Evolutionary conservation across 2,888 invertebrate species (phyloP).

Genomic region (Patella ulyssiponensis): DNA sequence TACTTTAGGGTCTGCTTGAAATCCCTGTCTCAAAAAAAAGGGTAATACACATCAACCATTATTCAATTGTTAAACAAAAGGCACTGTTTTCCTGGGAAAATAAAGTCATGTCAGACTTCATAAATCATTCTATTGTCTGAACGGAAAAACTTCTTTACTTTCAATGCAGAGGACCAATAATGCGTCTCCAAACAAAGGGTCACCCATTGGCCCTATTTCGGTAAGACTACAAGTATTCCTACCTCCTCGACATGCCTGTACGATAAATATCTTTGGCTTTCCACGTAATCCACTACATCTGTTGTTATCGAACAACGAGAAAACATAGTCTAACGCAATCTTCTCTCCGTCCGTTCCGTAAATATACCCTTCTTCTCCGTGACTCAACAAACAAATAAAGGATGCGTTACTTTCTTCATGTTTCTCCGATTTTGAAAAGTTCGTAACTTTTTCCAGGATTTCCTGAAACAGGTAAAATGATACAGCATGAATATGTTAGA

Average conservation of each 20-base stretch:
- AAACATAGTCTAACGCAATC: slow-evolving; percentile 55
- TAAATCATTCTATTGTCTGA: no score
- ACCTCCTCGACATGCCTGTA: slow-evolving; percentile 68
- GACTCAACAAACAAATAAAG: slow-evolving; percentile 63
- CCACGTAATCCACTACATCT: slow-evolving; percentile 57
- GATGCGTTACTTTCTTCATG: slow-evolving; percentile 52
- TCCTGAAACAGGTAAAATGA: slow-evolving; percentile 36
- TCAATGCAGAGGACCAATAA: no score
- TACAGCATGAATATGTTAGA: background rate
- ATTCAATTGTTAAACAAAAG: no score
- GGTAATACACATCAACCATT: no score
- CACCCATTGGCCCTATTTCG: no score
- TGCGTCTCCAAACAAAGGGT: no score
- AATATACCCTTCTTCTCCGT: slow-evolving; percentile 65
- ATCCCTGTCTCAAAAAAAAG: no score
- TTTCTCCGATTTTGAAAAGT: slow-evolving; percentile 49
- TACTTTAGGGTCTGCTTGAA: no score
- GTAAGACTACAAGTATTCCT: slow-evolving; percentile 13
- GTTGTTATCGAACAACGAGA: slow-evolving; percentile 59
- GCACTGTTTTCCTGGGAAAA: no score
- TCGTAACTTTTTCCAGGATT: slow-evolving; percentile 51
- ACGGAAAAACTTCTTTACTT: no score
- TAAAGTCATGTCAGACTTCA: no score
- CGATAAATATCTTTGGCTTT: slow-evolving; percentile 67
- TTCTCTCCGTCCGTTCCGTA: slow-evolving; percentile 65